phyloP scores from a whole-genome alignment of 2,888 invertebrate species.

The Lydus trimaculatus region DNA sequence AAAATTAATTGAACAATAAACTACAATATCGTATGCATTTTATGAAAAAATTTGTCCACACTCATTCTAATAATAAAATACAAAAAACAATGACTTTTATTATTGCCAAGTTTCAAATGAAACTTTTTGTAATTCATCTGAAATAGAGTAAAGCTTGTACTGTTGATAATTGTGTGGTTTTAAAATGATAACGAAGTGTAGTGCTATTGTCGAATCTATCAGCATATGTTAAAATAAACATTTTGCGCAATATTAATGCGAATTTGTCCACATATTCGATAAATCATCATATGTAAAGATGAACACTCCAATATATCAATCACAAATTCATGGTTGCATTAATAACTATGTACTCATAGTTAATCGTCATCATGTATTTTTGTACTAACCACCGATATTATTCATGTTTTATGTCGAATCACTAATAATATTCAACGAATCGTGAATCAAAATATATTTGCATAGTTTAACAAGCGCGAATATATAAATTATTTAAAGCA shows the following conservation, averaged over 20 bases:
- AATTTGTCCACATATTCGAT: constrained; percentile 34
- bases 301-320: constrained; percentile 36
- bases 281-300: constrained; percentile 33
- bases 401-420: constrained; percentile 28
- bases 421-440: constrained; percentile 17
- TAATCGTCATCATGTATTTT: constrained; percentile 33
- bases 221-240: constrained; percentile 34
- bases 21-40: neutral
- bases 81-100: neutral
- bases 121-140: neutral
- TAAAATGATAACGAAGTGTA: constrained; percentile 29
- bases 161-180: constrained; percentile 18
- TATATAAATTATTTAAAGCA: constrained; percentile 25
- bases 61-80: neutral
- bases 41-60: neutral
- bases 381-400: constrained; percentile 30
- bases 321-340: constrained; percentile 32
- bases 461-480: constrained; percentile 23
- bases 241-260: constrained; percentile 34
- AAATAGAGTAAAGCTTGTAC: neutral
- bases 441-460: constrained; percentile 23
- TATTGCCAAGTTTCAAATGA: neutral
- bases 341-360: constrained; percentile 34
- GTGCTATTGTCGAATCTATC: constrained; percentile 26
- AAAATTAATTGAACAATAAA: constrained; percentile 6